These are phyloP conservation scores for Gavia stellata DNA, from an alignment of 2,113 vertebrate species.

Conservation along the genomic window DNA sequence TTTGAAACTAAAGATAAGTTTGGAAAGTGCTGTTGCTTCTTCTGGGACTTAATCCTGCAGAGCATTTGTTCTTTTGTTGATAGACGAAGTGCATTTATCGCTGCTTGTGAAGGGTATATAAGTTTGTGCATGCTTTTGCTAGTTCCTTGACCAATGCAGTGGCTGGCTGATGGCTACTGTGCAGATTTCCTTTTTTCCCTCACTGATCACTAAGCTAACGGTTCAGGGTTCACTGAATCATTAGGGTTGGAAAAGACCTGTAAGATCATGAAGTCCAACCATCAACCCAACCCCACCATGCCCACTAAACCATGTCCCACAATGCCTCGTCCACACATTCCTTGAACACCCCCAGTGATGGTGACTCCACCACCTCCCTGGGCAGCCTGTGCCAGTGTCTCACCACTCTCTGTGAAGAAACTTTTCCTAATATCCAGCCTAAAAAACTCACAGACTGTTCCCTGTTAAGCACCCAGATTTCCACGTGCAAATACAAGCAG, in stretches of 20 bases:
- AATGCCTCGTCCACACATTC: no score
- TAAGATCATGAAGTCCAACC: no score
- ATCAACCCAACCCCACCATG: no score
- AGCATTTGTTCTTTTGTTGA: background rate
- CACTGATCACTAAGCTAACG: background rate
- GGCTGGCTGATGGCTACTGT: background rate
- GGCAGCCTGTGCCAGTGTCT: no score
- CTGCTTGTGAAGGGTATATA: background rate
- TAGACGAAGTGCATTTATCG: background rate
- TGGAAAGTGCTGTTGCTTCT: background rate
- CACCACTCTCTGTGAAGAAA: no score
- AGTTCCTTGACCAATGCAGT: background rate
- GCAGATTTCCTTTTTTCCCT: background rate
- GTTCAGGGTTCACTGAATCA: background rate
- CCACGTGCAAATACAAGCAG: slow-evolving; percentile 6
- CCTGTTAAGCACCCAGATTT: background rate
- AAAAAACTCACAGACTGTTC: background rate
- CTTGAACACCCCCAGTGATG: no score
- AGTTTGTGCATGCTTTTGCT: background rate
- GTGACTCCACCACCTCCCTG: no score
- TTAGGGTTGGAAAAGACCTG: no score
- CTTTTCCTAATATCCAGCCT: no score
- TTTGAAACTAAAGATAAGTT: background rate
- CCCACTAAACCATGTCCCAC: no score
- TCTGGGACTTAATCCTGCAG: background rate